Evolutionary conservation across 2,797 vertebrate species (phyloP).

Genomic region (Etheostoma nigrum): DNA sequence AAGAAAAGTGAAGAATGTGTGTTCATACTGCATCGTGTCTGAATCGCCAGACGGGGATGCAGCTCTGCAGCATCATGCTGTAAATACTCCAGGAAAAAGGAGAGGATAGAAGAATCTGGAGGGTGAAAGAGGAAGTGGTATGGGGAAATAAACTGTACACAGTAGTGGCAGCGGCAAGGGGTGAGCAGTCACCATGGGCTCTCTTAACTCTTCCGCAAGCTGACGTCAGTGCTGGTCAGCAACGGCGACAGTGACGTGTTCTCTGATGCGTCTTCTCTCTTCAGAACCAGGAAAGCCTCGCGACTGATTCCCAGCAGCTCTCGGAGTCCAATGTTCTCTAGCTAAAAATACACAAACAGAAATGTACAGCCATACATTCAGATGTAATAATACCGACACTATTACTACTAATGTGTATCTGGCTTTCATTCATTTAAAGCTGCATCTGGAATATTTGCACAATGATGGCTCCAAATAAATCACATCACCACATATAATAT

Average conservation of each 20-base stretch:
- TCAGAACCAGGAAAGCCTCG: constrained; percentile 93
- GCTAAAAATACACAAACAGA: constrained; percentile 76
- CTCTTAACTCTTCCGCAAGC: constrained; percentile 91
- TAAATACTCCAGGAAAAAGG: constrained; percentile 19
- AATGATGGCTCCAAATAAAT: background rate
- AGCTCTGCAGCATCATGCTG: constrained; percentile 39
- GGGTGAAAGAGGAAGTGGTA: constrained; percentile 24
- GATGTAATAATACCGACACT: background rate
- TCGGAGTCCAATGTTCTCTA: constrained; percentile 95
- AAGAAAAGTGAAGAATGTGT: background rate
- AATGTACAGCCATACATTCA: background rate
- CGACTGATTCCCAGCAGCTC: constrained; percentile 97
- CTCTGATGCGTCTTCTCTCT: constrained; percentile 91
- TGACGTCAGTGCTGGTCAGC: constrained; percentile 90
- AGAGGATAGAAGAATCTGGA: constrained; percentile 25
- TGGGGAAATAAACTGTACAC: constrained; percentile 47
- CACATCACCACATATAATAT: no score
- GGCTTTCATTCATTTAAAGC: no score
- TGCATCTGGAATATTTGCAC: no score
- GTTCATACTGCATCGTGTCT: constrained; percentile 21
- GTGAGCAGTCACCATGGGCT: background rate
- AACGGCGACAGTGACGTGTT: constrained; percentile 90
- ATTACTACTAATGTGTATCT: background rate
- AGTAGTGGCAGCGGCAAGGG: constrained; percentile 22
- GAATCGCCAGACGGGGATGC: constrained; percentile 21